These are phyloP conservation scores for Gasterosteus aculeatus DNA, from an alignment of 2,113 vertebrate species.

Conservation along the genomic window DNA sequence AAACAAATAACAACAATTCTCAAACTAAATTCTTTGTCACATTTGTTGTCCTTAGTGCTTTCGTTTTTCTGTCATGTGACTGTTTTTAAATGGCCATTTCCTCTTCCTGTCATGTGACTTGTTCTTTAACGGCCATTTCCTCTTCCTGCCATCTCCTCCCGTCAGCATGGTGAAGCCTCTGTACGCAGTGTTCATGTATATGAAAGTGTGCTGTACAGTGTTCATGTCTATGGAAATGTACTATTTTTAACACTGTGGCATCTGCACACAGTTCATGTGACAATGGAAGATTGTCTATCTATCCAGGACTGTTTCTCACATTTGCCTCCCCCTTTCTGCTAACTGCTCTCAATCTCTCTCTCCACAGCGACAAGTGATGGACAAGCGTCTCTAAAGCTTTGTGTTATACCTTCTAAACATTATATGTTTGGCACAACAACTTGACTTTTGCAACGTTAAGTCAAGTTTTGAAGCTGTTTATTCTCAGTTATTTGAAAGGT, in stretches of 20 bases:
- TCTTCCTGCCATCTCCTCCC: slow-evolving; percentile 84
- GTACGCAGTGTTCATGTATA: slow-evolving; percentile 85
- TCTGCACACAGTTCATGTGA: slow-evolving; percentile 75
- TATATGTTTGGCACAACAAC: slow-evolving; percentile 60
- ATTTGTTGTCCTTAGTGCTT: slow-evolving; percentile 88
- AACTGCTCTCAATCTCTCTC: slow-evolving; percentile 82
- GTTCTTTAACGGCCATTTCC: slow-evolving; percentile 84
- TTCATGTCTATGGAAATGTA: slow-evolving; percentile 77
- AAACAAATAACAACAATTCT: slow-evolving; percentile 81
- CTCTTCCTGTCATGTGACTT: slow-evolving; percentile 82
- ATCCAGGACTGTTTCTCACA: slow-evolving; percentile 74
- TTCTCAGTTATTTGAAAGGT: slow-evolving; percentile 51
- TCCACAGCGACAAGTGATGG: slow-evolving; percentile 82
- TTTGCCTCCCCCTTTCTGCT: slow-evolving; percentile 81
- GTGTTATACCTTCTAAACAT: slow-evolving; percentile 76
- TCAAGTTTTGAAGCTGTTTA: slow-evolving; percentile 55
- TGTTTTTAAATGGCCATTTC: slow-evolving; percentile 80
- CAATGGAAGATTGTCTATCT: slow-evolving; percentile 72
- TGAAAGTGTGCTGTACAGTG: slow-evolving; percentile 80
- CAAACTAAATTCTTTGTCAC: slow-evolving; percentile 87
- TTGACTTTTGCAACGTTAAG: slow-evolving; percentile 57
- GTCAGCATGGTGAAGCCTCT: slow-evolving; percentile 88
- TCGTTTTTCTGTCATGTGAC: slow-evolving; percentile 81
- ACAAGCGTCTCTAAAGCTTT: slow-evolving; percentile 78
- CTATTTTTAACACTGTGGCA: slow-evolving; percentile 68